Evolutionary conservation across 2,888 invertebrate species (phyloP), one percentile per base, ranked within the genome.

Genomic region (Lathronympha strigana): DNA sequence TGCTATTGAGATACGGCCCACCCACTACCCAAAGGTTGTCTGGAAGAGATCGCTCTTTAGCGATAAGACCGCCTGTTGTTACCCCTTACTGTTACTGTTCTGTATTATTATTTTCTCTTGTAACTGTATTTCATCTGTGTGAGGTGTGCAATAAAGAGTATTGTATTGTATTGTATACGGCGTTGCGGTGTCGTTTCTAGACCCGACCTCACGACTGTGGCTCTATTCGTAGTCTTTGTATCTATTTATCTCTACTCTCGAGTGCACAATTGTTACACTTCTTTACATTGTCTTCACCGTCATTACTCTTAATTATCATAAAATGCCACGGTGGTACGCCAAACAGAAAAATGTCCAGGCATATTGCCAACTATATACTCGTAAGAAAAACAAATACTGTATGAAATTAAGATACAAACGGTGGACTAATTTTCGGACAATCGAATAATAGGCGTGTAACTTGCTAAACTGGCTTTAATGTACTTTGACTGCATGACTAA

Each of bases 391-490:
- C 19, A 23, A 38, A 43, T 11, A 6, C 4, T 17, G 15, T 36
- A 5, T 15, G 23, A 25, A 45, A 31, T 57, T 31, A 19, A 28
- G 21, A 19, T 33, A 43, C 19, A 28, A 43, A 54, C 40, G 23
- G 55, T 43, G 31, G 28, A 45, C 31, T n/a, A 45, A 31, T 43
- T 57, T 45, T 43, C 4, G 5, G 57, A 57, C 31, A 57, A 45
- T 21, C 31, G n/a, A 57, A 45, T 57, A 57, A 57, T 57, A 31
- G 19, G 31, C 31, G 43, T 31, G n/a, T 45, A 19, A 57, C 45
- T 57, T 31, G 45, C 31, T n/a, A 31, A 57, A 31, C 21, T 57
- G 57, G 45, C 57, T 45, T 45, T 57, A 57, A 57, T 57, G 43
- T 31, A 8, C 31, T 19, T 45, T 57, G 23, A 36, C 49, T 23